Evolutionary conservation across 2,113 vertebrate species (phyloP).

Genomic region (Elanoides forficatus): DNA sequence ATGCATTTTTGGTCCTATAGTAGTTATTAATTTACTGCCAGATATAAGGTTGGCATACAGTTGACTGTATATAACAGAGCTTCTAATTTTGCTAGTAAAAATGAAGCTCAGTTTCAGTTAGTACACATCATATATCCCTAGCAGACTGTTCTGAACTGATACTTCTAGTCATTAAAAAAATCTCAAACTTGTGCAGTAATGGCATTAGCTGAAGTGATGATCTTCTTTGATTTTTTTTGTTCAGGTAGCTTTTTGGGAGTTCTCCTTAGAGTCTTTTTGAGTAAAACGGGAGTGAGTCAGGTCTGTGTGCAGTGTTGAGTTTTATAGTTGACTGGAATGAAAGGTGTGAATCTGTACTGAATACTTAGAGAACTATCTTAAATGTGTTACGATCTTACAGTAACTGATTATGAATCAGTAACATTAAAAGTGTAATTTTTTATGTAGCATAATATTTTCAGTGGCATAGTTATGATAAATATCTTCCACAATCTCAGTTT

Average conservation of each 20-base stretch:
- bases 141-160: neutral
- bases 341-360: neutral
- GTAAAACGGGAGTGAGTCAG: neutral
- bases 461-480: neutral
- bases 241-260: neutral
- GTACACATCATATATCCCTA: neutral
- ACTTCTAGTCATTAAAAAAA: neutral
- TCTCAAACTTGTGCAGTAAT: neutral
- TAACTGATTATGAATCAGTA: neutral
- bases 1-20: neutral
- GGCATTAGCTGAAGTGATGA: neutral
- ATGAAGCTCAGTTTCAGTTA: neutral
- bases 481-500: neutral
- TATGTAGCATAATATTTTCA: neutral
- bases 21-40: neutral
- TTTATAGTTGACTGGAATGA: neutral
- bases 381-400: neutral
- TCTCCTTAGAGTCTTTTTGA: neutral
- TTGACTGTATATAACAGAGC: neutral
- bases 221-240: neutral
- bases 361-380: neutral
- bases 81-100: neutral
- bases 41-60: neutral
- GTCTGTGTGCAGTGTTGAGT: neutral
- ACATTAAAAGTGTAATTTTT: neutral